These are phyloP conservation scores for Gadopsis bispinosus DNA, from an alignment of 2,797 vertebrate genomes.

Conservation along the genomic window DNA sequence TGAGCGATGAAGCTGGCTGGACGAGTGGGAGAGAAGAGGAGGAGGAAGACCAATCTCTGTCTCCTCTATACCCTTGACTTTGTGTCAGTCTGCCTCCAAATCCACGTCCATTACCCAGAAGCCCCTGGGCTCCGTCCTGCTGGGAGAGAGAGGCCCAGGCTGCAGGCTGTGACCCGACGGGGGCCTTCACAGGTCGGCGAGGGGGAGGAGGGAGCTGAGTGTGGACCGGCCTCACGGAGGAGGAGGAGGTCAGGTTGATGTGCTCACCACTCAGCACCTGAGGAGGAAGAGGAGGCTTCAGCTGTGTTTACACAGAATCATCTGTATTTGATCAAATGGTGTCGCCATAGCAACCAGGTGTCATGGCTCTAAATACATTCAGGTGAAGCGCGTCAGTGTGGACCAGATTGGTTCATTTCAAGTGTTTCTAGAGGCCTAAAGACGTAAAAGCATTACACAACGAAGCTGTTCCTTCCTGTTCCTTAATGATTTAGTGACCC, in stretches of 20 bases:
- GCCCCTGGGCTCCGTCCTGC: slow-evolving; percentile 39
- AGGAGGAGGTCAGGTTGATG: slow-evolving; percentile 68
- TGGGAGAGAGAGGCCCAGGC: slow-evolving; percentile 19
- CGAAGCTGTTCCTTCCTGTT: too few species aligned
- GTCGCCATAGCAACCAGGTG: too few species aligned
- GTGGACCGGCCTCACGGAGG: slow-evolving; percentile 49
- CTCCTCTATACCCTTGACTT: not conserved
- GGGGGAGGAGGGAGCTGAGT: slow-evolving; percentile 50
- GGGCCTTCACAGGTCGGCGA: not conserved
- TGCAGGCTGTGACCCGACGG: slow-evolving; percentile 26
- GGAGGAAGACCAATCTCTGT: not conserved
- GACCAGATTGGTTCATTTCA: too few species aligned
- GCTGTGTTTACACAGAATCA: not conserved
- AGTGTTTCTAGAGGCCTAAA: too few species aligned
- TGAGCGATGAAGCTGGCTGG: slow-evolving; percentile 6
- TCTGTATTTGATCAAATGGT: too few species aligned
- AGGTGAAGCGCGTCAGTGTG: too few species aligned
- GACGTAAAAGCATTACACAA: too few species aligned
- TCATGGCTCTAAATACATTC: too few species aligned
- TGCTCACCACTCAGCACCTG: slow-evolving; percentile 64
- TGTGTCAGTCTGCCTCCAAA: not conserved
- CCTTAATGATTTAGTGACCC: too few species aligned
- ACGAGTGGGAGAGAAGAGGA: not conserved
- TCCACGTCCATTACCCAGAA: slow-evolving; percentile 6
- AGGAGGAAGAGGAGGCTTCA: not conserved